A percentile compares a stretch with the other conserved stretches of the same genome.
Conservation (phyloP, 2,797 vertebrate genomes). For the Simalia tracyae region DNA sequence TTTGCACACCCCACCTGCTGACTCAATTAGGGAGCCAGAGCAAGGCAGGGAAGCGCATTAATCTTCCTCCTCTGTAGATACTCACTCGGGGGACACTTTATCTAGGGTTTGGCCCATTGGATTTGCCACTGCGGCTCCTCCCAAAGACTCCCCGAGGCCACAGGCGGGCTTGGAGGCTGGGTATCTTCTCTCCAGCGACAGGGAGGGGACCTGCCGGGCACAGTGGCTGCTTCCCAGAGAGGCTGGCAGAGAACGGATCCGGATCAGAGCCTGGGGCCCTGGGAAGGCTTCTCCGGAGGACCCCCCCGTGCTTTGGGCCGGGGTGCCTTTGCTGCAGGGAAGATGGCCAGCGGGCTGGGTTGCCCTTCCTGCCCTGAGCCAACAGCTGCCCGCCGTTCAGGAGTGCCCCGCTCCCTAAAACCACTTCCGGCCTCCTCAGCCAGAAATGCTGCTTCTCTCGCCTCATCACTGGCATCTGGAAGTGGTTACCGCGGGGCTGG, state of each 20-base stretch:
- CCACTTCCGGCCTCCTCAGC: slow-evolving; percentile 70
- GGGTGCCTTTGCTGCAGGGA: background rate
- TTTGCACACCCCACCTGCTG: background rate
- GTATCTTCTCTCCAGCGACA: too few species aligned
- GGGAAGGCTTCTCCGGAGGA: background rate
- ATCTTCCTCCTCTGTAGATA: too few species aligned
- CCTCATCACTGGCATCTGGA: slow-evolving; percentile 70
- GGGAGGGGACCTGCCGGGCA: background rate
- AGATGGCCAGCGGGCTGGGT: slow-evolving; percentile 2
- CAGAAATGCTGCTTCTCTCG: slow-evolving; percentile 67
- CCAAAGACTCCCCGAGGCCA: background rate
- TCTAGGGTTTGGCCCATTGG: background rate
- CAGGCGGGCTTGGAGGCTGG: background rate
- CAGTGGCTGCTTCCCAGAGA: background rate
- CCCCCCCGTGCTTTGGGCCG: background rate
- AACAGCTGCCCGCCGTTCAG: slow-evolving; percentile 65
- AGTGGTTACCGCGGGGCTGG: slow-evolving; percentile 64
- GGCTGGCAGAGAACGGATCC: background rate
- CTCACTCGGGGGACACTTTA: too few species aligned
- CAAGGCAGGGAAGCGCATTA: background rate
- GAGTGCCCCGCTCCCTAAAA: slow-evolving; percentile 66
- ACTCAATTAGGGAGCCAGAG: background rate
- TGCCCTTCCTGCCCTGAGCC: slow-evolving; percentile 34
- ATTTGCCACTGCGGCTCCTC: background rate
- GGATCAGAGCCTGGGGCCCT: background rate